Evolutionary conservation across 2,888 invertebrate genomes (phyloP).

Genomic region (Euplexia lucipara): DNA sequence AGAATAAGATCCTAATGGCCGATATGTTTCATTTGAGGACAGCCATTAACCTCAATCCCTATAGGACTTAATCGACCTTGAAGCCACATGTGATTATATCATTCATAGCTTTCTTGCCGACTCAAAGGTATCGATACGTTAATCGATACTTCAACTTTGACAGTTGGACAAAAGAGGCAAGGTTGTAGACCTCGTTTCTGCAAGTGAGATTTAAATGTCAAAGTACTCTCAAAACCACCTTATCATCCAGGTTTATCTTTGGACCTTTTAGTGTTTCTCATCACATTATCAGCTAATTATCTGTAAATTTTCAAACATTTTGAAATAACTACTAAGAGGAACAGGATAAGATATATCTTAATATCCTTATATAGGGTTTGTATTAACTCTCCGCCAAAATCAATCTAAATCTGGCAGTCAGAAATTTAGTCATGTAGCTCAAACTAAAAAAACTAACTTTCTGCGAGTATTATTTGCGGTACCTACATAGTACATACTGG

Average conservation of each 20-base stretch:
- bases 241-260: slow-evolving; percentile 26
- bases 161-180: slow-evolving; percentile 64
- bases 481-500: slow-evolving; percentile 4
- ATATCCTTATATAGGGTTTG: neutral
- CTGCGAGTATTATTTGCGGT: too few relatives aligned
- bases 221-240: slow-evolving; percentile 49
- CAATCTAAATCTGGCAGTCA: neutral
- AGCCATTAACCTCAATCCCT: slow-evolving; percentile 85
- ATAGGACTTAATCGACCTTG: slow-evolving; percentile 82
- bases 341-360: neutral
- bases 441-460: too few relatives aligned
- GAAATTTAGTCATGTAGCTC: neutral
- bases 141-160: slow-evolving; percentile 66
- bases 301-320: neutral
- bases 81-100: slow-evolving; percentile 76
- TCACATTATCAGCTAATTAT: neutral
- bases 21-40: slow-evolving; percentile 76
- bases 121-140: slow-evolving; percentile 56
- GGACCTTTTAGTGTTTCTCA: slow-evolving; percentile 31
- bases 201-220: slow-evolving; percentile 59
- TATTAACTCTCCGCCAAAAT: neutral
- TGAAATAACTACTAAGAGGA: neutral
- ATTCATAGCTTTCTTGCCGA: slow-evolving; percentile 68
- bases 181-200: slow-evolving; percentile 58
- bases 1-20: slow-evolving; percentile 75